Conservation (phyloP, 1,140 invertebrate species). For the Sipha flava region DNA sequence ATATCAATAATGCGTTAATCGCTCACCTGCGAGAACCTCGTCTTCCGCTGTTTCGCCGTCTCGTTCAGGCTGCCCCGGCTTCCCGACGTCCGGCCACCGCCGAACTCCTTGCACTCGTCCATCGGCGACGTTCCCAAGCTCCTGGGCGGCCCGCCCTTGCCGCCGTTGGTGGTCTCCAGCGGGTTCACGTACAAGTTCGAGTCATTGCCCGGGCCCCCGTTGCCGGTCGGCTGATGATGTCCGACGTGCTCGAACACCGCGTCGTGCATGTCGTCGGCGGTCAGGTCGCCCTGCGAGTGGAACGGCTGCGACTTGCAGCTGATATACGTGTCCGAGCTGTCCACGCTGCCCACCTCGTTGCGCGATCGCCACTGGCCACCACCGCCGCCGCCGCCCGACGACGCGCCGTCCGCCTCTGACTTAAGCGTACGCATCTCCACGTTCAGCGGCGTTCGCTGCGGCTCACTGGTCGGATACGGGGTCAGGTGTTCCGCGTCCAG, state of each 20-base stretch:
- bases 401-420: conserved; percentile 44
- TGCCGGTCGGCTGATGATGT: not conserved
- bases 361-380: conserved; percentile 45
- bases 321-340: conserved; percentile 86
- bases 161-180: conserved; percentile 44
- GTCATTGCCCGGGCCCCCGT: conserved; percentile 26
- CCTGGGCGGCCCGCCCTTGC: conserved; percentile 41
- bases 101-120: conserved; percentile 50
- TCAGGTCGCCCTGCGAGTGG: conserved; percentile 53
- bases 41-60: conserved; percentile 74
- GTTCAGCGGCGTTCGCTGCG: conserved; percentile 64
- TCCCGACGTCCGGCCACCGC: conserved; percentile 45
- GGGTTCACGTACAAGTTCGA: conserved; percentile 85
- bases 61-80: conserved; percentile 58
- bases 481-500: conserved; percentile 77
- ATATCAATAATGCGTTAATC: too few species aligned
- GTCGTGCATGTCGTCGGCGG: conserved; percentile 46
- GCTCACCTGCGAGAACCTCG: conserved; percentile 69
- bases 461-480: conserved; percentile 70
- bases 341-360: conserved; percentile 60
- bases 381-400: conserved; percentile 44
- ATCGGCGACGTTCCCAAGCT: conserved; percentile 48
- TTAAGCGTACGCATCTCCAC: conserved; percentile 65
- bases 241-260: conserved; percentile 47
- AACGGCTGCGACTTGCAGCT: conserved; percentile 92